A percentile compares a stretch with the other conserved stretches of the same genome.
Conservation (phyloP, 2,797 vertebrate genomes). For the Petrocephalus sullivani region DNA sequence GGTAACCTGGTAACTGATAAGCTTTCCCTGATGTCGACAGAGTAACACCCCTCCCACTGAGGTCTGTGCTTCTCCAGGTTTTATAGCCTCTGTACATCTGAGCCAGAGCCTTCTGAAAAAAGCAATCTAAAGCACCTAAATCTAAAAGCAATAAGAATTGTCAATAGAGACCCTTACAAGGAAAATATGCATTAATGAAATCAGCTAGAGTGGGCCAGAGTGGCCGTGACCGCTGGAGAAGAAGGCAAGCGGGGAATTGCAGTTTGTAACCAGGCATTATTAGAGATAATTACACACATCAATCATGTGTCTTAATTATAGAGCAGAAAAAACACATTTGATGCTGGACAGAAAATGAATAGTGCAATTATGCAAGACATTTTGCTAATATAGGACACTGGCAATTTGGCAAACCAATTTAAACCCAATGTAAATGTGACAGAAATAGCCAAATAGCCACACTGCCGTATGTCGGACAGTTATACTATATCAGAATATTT, state of each 20-base stretch:
- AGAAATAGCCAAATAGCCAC: not conserved
- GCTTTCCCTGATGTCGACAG: not conserved
- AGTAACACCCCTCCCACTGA: not conserved
- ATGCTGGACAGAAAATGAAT: not conserved
- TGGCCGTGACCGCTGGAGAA: not conserved
- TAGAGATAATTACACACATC: constrained; percentile 14
- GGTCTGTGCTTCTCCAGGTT: not conserved
- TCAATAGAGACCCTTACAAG: not conserved
- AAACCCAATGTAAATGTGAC: not conserved
- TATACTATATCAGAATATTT: not conserved
- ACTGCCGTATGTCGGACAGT: not conserved
- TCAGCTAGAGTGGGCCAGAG: not conserved
- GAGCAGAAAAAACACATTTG: not conserved
- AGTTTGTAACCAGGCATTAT: constrained; percentile 1
- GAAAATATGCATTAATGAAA: not conserved
- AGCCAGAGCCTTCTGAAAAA: too few relatives aligned
- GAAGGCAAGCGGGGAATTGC: not conserved
- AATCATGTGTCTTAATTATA: constrained; percentile 17
- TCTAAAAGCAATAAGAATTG: not conserved
- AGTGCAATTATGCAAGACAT: not conserved
- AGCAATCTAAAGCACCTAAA: too few relatives aligned
- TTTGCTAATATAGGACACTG: not conserved
- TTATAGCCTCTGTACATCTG: not conserved
- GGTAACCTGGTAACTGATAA: not conserved
- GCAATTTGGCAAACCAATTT: constrained; percentile 13